A percentile compares a stretch with the other conserved stretches of the same genome.
These are phyloP conservation scores for Heliconius charithonia DNA, from an alignment of 2,888 invertebrate species.

Conservation along the genomic window DNA sequence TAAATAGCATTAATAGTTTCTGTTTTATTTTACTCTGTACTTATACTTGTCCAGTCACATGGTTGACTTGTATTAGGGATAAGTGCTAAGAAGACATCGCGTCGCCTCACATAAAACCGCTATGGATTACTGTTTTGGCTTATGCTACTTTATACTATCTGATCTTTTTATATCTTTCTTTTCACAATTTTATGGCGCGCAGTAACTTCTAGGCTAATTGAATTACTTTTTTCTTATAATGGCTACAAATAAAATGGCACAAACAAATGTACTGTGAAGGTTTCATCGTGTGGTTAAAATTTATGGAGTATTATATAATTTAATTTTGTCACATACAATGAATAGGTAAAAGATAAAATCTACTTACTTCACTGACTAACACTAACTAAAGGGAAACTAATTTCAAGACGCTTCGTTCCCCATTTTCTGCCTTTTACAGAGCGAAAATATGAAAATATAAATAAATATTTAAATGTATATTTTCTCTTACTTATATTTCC, in stretches of 20 bases:
- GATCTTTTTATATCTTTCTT: conserved; percentile 47
- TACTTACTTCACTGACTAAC: too few species aligned
- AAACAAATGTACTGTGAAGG: neutral
- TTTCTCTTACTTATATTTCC: too few species aligned
- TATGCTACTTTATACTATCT: conserved; percentile 47
- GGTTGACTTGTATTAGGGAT: conserved; percentile 61
- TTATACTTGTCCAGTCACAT: conserved; percentile 54
- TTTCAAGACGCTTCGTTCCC: too few species aligned
- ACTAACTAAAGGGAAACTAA: too few species aligned
- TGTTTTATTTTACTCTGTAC: conserved; percentile 49
- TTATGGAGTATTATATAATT: neutral
- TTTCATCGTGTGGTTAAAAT: neutral
- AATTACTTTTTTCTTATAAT: conserved; percentile 25
- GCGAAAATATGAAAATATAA: too few species aligned
- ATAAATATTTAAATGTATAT: too few species aligned
- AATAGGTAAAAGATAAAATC: too few species aligned
- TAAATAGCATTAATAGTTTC: too few species aligned
- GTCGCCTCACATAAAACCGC: conserved; percentile 58
- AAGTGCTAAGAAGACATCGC: conserved; percentile 58
- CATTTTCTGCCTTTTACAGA: too few species aligned
- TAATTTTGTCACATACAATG: neutral
- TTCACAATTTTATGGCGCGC: conserved; percentile 31
- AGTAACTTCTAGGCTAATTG: conserved; percentile 36
- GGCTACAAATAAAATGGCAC: neutral
- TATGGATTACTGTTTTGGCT: conserved; percentile 56